Base-by-base conservation (phyloP, 2,797 vertebrate genomes). In the Pangasius macronema region DNA sequence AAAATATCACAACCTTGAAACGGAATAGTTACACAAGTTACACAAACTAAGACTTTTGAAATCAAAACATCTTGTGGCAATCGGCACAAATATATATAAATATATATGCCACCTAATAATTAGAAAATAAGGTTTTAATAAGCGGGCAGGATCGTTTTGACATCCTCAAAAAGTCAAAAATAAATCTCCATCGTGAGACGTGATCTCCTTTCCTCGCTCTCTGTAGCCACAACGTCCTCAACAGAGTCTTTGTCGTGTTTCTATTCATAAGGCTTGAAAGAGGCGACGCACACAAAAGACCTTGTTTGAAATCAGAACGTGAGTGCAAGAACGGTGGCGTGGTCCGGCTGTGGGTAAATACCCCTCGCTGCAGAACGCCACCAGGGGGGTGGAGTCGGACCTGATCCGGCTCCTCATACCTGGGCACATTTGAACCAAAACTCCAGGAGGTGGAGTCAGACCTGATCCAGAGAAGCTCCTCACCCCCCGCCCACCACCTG, bases 11-110 rank as follows among this genome's bases (percentile, higher is more conserved):
- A 79, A 63, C 87, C 63, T 85, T 2, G n/a, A 85, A 16, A 83
- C 80, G 55, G 61, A 79, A 86, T 88, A 85, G n/a, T 77, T 81
- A 36, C 72, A 68, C 68, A 10, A 81, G 49, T 65, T 80, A 87
- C 67, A 85, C 61, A 83, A 87, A 73, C 83, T 72, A 87, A 90
- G 88, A 89, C 77, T 63, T 59, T 30, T 51, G 11, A 46, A 82
- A 70, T 86, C 75, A 75, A 84, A 72, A 83, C 27, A 39, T 46
- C 30, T 33, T 68, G 82, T 68, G 42, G 63, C 82, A 83, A 14
- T 83, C 61, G 1, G 42, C 63, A 68, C 81, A 82, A n/a, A 46
- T 77, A 55, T 79, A 57, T 53, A 77, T 76, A 85, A 70, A 87
- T 18, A 65, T 84, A 80, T 85, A 67, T 27, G 68, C 75, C 86